phyloP scores from a whole-genome alignment of 2,888 invertebrate genomes.

The Biston betularia region DNA sequence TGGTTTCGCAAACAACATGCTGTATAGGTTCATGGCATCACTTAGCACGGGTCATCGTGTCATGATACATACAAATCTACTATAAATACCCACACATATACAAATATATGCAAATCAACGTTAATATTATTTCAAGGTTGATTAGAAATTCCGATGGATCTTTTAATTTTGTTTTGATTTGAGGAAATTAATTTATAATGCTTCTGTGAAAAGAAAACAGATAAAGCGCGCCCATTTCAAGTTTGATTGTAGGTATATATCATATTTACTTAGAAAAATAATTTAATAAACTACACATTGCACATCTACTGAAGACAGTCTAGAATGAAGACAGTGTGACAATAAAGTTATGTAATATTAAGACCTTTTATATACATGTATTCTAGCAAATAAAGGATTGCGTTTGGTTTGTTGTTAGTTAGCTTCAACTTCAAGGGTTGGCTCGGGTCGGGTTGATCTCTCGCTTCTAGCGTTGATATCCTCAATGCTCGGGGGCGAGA shows the following conservation, averaged over 20 bases:
- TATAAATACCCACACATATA: conserved; percentile 10
- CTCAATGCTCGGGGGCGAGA: too few species aligned
- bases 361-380: too few species aligned
- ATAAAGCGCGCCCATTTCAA: not conserved
- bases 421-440: too few species aligned
- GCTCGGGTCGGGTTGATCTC: too few species aligned
- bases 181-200: not conserved
- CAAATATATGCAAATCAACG: conserved; percentile 32
- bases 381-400: too few species aligned
- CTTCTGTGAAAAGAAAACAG: not conserved
- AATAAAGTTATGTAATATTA: too few species aligned
- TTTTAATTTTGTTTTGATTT: not conserved
- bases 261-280: too few species aligned
- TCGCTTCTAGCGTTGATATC: too few species aligned
- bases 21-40: conserved; percentile 26
- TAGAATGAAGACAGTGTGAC: too few species aligned
- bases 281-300: too few species aligned
- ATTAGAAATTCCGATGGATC: conserved; percentile 27
- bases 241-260: not conserved
- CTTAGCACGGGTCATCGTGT: conserved; percentile 30
- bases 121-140: conserved; percentile 34
- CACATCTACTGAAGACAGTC: too few species aligned
- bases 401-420: too few species aligned
- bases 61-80: conserved; percentile 24
- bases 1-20: conserved; percentile 33